Conservation (phyloP, 2,797 vertebrate genomes). For the Rhynchonycteris naso region DNA sequence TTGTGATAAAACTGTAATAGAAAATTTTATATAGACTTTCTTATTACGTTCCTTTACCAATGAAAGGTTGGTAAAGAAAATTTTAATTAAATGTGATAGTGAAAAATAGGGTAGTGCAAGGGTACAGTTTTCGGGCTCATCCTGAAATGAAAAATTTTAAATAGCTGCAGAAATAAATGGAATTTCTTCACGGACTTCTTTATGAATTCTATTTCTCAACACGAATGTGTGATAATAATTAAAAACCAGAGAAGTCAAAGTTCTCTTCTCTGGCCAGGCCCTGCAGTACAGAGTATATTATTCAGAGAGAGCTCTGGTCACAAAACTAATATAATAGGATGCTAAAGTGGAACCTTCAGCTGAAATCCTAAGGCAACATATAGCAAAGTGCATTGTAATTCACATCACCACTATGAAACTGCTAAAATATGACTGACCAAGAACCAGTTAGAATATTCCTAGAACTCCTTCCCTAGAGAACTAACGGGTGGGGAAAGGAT, state of each 20-base stretch:
- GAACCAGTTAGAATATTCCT: not conserved
- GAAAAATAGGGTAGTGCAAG: not conserved
- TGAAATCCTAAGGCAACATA: constrained; percentile 41
- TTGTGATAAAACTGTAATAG: not conserved
- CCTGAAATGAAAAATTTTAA: constrained; percentile 23
- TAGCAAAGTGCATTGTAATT: constrained; percentile 6
- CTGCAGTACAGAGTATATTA: not conserved
- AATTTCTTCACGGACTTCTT: constrained; percentile 6
- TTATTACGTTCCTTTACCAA: not conserved
- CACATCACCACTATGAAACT: not conserved
- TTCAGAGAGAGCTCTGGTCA: not conserved
- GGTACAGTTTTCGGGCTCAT: not conserved
- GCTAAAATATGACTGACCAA: constrained; percentile 3
- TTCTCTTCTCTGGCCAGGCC: not conserved
- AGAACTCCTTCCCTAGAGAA: not conserved
- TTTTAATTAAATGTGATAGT: constrained; percentile 32
- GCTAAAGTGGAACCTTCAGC: not conserved
- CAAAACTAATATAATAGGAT: constrained; percentile 45
- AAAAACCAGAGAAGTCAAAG: constrained; percentile 38
- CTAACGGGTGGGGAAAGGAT: not conserved
- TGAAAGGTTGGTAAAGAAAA: not conserved
- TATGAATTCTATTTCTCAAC: not conserved
- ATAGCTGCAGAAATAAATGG: constrained; percentile 1
- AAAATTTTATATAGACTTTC: not conserved
- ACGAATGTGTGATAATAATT: constrained; percentile 34